These are phyloP conservation scores for Nibea albiflora DNA, from an alignment of 2,113 vertebrate species.

Conservation along the genomic window DNA sequence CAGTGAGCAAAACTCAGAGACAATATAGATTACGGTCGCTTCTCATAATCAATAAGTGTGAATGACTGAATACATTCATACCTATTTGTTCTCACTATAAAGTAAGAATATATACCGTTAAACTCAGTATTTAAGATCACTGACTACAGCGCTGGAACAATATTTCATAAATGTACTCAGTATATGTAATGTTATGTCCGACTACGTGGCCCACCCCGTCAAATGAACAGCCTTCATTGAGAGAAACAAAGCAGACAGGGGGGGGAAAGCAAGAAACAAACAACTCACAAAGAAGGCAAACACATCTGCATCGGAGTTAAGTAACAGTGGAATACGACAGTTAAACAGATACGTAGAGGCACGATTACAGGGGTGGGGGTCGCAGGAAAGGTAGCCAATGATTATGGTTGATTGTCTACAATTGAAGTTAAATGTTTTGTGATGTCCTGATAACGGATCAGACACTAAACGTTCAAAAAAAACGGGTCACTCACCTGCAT, in stretches of 20 bases:
- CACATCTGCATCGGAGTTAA: conserved; percentile 69
- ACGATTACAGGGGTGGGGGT: conserved; percentile 18
- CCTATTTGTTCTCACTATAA: neutral
- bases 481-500: conserved; percentile 77
- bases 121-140: neutral
- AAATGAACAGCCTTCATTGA: conserved; percentile 41
- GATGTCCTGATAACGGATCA: conserved; percentile 10
- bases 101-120: neutral
- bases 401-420: conserved; percentile 6
- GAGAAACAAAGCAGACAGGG: conserved; percentile 52
- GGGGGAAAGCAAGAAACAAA: conserved; percentile 54
- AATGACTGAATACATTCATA: conserved; percentile 13
- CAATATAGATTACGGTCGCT: neutral
- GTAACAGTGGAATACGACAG: conserved; percentile 21
- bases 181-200: conserved; percentile 28
- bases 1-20: neutral
- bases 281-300: conserved; percentile 70
- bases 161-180: neutral
- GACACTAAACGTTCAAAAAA: conserved; percentile 20
- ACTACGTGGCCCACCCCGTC: conserved; percentile 48
- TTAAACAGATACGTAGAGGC: conserved; percentile 5
- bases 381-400: conserved; percentile 17
- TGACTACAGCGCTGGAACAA: neutral
- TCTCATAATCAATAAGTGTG: neutral
- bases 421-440: conserved; percentile 8